Evolutionary conservation across 2,797 vertebrate species (phyloP).

Genomic region (Falco concolor): DNA sequence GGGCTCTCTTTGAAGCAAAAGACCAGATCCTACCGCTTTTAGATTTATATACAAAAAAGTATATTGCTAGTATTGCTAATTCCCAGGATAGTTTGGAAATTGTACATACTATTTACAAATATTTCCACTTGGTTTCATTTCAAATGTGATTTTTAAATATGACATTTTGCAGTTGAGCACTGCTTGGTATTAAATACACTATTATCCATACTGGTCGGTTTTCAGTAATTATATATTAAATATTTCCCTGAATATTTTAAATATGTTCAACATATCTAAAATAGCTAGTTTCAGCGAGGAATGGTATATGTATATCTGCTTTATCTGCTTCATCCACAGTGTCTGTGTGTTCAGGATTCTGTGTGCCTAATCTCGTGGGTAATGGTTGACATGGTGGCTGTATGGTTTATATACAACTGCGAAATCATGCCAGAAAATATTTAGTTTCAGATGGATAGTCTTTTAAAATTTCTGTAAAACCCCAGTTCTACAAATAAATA

Average conservation of each 20-base stretch:
- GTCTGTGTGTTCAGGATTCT: background rate
- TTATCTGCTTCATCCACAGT: background rate
- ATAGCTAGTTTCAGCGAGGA: background rate
- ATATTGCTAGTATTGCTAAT: background rate
- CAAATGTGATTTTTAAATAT: background rate
- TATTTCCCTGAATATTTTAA: background rate
- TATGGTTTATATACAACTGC: background rate
- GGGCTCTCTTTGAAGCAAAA: background rate
- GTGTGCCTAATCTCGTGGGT: background rate
- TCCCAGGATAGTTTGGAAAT: background rate
- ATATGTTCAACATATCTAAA: background rate
- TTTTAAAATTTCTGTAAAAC: background rate
- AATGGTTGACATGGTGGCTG: background rate
- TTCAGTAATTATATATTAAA: background rate
- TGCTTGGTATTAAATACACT: background rate
- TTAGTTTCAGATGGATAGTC: background rate
- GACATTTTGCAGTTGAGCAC: background rate
- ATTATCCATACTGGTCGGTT: background rate
- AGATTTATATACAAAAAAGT: background rate
- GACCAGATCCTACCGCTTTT: background rate
- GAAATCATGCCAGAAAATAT: background rate
- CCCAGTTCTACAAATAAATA: background rate
- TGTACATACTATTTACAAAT: background rate
- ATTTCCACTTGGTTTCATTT: background rate
- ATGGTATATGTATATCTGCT: background rate